Conservation (phyloP, 2,888 invertebrate species). For the Meta bourneti region DNA sequence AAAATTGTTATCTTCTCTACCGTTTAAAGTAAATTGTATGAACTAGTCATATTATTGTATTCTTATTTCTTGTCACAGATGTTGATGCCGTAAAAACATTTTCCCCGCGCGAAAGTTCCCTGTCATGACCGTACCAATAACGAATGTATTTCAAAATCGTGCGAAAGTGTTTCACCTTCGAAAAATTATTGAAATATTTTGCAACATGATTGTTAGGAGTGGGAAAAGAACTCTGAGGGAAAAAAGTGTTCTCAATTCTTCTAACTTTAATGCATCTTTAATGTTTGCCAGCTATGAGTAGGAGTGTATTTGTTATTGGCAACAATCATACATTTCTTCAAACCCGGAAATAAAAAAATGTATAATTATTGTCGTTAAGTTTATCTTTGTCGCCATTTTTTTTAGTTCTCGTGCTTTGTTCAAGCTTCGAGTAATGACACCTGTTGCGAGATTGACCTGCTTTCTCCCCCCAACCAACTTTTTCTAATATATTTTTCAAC, state of each 20-base stretch:
- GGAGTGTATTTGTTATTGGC: conserved; percentile 9
- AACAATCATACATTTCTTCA: neutral
- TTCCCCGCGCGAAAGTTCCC: too few species aligned
- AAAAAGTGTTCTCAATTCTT: neutral
- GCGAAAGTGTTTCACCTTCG: too few species aligned
- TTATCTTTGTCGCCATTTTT: conserved; percentile 43
- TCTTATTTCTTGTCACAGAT: too few species aligned
- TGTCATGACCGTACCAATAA: too few species aligned
- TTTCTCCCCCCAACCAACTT: conserved; percentile 4
- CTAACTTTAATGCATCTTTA: conserved; percentile 45
- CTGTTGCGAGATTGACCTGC: conserved; percentile 53
- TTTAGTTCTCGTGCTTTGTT: conserved; percentile 68
- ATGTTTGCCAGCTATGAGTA: conserved; percentile 13
- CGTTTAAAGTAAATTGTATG: too few species aligned
- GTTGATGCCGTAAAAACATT: too few species aligned
- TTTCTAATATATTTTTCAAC: conserved; percentile 47
- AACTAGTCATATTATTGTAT: too few species aligned
- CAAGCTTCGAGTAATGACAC: conserved; percentile 48
- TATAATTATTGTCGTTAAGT: conserved; percentile 62
- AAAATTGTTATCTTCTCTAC: too few species aligned
- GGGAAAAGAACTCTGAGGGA: neutral
- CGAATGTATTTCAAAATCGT: too few species aligned
- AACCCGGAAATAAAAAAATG: conserved; percentile 53
- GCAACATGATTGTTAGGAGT: too few species aligned
- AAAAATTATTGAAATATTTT: too few species aligned